Percentiles rank a stretch among this genome's conserved stretches.
These are phyloP conservation scores for Heliopora coerulea DNA, from an alignment of 92 coral and sea anemone species.

Conservation along the genomic window DNA sequence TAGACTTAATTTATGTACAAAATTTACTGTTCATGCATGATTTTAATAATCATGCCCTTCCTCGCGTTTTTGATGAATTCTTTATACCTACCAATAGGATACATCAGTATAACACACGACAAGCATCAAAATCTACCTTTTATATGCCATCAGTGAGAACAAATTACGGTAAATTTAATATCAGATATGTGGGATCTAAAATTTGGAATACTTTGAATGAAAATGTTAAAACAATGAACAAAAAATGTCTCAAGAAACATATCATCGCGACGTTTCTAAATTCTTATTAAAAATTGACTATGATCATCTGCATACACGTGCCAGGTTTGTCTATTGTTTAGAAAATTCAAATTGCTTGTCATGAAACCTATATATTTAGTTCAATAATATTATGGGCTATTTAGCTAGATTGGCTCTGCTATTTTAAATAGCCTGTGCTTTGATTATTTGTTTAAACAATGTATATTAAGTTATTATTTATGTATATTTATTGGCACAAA, in stretches of 20 bases:
- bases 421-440: too few species aligned
- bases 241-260: too few species aligned
- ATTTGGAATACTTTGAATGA: not conserved
- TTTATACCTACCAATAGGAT: slow-evolving; percentile 36
- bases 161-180: slow-evolving; percentile 58
- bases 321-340: too few species aligned
- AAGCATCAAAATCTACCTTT: slow-evolving; percentile 46
- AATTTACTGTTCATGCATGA: slow-evolving; percentile 41
- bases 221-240: too few species aligned
- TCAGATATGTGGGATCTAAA: slow-evolving; percentile 27
- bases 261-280: too few species aligned
- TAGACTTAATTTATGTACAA: slow-evolving; percentile 27
- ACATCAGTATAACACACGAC: slow-evolving; percentile 55
- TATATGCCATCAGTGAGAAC: slow-evolving; percentile 45
- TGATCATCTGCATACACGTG: too few species aligned
- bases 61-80: slow-evolving; percentile 45
- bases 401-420: slow-evolving; percentile 14
- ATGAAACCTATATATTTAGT: not conserved
- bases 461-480: too few species aligned
- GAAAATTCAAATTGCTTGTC: not conserved
- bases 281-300: too few species aligned
- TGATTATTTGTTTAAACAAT: too few species aligned
- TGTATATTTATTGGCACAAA: too few species aligned
- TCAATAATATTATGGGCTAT: not conserved
- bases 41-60: slow-evolving; percentile 23